Evolutionary conservation across 1,140 invertebrate species (phyloP), one percentile per base, ranked within the genome.

Genomic region (Diorhabda carinulata): DNA sequence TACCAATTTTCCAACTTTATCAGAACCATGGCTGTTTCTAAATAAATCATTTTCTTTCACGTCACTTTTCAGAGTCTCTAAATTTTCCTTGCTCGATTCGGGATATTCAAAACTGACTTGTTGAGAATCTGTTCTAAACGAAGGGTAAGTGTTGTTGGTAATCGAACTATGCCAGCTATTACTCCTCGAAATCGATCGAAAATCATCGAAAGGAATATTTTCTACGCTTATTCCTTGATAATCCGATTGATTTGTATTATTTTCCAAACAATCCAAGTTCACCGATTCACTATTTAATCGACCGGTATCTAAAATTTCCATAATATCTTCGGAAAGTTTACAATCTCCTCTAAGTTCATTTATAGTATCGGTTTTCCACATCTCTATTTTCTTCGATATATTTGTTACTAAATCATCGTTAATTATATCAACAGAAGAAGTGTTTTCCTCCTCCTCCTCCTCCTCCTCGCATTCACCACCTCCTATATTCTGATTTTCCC

Each of bases 271-370:
- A 4, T 41, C 41, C 8, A 41, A n/a, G 4, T 3, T 61, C 41
- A 7, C 8, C 4, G 25, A 5, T 42, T 58, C 56, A 57, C 6
- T 3, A 57, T n/a, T 57, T 9, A n/a, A n/a, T 57, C 47, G 5
- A 5, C 41, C 40, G 52, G 5, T 57, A 25, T 8, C 56, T 6
- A 47, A 66, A 7, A 66, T 66, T 41, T 57, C 41, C 56, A 67
- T 59, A 58, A 67, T 67, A 60, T 59, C 65, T 60, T 67, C 65
- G n/a, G 65, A 60, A 25, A 67, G 42, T 8, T 60, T 6, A 3
- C 57, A 40, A 52, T 67, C 57, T 9, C 45, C 25, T n/a, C 43
- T 45, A 45, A 67, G 65, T 60, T 60, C 65, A 6, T 45, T 4
- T 4, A 67, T 43, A n/a, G 57, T 60, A 25, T 67, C 5, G 40